Conservation (phyloP, 2,113 vertebrate genomes). For the Macquaria australasica region DNA sequence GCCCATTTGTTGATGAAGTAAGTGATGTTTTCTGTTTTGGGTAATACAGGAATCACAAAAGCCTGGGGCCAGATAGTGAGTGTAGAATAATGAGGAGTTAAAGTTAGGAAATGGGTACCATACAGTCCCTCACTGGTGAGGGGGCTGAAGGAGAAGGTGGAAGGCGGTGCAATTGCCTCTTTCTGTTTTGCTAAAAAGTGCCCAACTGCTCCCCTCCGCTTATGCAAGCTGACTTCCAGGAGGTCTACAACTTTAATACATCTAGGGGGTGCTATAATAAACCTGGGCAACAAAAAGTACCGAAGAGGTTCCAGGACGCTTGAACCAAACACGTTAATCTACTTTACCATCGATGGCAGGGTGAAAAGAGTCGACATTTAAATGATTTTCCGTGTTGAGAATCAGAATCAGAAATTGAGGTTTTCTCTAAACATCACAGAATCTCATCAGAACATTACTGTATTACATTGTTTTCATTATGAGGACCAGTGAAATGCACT, state of each 20-base stretch:
- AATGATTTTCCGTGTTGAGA: neutral
- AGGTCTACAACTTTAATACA: conserved; percentile 37
- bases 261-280: conserved; percentile 33
- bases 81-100: conserved; percentile 63
- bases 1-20: conserved; percentile 61
- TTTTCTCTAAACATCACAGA: neutral
- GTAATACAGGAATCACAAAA: conserved; percentile 54
- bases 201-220: conserved; percentile 24
- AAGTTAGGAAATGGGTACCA: conserved; percentile 64
- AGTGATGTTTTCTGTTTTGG: conserved; percentile 53
- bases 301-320: conserved; percentile 3
- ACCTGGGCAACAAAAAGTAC: conserved; percentile 13
- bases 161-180: conserved; percentile 39
- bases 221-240: conserved; percentile 33
- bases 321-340: conserved; percentile 1
- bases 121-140: conserved; percentile 23
- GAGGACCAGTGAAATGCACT: neutral
- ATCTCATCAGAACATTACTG: neutral
- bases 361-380: neutral
- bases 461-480: neutral
- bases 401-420: neutral
- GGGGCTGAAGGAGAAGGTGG: neutral
- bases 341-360: neutral
- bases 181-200: conserved; percentile 39
- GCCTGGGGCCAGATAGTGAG: conserved; percentile 39